Percentiles rank a stretch among this genome's conserved stretches.
Evolutionary conservation across 2,113 vertebrate genomes (phyloP).

Genomic region (Nothoprocta pentlandii): DNA sequence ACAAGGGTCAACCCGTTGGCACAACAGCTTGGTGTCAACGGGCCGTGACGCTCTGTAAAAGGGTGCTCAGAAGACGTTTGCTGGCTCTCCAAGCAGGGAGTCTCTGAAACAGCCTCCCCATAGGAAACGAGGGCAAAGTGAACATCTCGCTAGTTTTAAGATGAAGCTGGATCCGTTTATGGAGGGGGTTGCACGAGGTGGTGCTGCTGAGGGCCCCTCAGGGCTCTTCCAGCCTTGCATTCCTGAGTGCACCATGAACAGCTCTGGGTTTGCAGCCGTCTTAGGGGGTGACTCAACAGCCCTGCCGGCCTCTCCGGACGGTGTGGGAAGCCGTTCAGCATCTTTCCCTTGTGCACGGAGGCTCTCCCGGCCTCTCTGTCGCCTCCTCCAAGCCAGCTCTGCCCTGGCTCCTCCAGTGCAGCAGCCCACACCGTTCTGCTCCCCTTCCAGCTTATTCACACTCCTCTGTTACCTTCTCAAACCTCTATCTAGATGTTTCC

Average conservation of each 20-base stretch:
- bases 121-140: not conserved
- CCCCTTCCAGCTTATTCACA: not conserved
- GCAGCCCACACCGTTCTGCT: accelerated
- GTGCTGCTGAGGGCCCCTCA: not conserved
- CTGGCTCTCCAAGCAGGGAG: not conserved
- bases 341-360: not conserved
- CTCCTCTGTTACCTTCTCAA: not conserved
- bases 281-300: not conserved
- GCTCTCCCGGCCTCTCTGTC: not conserved
- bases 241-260: not conserved
- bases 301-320: not conserved
- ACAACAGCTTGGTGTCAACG: not conserved
- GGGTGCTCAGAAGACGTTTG: not conserved
- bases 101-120: not conserved
- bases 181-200: not conserved
- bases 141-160: not conserved
- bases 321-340: not conserved
- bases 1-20: accelerated
- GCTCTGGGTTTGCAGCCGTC: not conserved
- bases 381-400: not conserved
- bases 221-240: not conserved
- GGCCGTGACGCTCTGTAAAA: not conserved
- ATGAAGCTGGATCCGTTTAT: not conserved
- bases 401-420: accelerated
- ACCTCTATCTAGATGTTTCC: not conserved